Percentiles rank a stretch among this genome's conserved stretches.
phyloP scores from a whole-genome alignment of 2,113 vertebrate genomes.

The Takifugu flavidus region DNA sequence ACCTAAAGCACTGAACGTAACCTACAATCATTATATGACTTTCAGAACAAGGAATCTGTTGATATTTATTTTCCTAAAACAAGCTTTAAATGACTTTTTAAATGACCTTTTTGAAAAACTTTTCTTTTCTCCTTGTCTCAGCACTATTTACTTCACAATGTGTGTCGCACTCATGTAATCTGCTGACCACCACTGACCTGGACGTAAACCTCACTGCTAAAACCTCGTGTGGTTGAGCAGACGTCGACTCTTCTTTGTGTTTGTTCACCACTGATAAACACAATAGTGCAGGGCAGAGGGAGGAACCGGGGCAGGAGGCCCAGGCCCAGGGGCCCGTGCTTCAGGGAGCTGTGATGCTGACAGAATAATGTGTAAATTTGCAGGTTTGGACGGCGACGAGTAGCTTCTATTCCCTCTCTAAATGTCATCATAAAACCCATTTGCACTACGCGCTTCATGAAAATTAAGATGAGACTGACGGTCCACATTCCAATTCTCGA shows the following conservation, averaged over 20 bases:
- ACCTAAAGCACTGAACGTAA: neutral
- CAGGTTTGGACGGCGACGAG: neutral
- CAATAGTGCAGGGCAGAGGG: conserved; percentile 60
- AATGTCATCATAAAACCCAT: conserved; percentile 53
- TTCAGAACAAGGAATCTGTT: no score
- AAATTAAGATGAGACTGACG: conserved; percentile 53
- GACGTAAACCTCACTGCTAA: no score
- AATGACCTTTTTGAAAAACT: neutral
- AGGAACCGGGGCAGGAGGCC: conserved; percentile 63
- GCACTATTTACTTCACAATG: neutral
- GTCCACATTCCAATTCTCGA: conserved; percentile 40
- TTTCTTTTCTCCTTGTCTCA: neutral
- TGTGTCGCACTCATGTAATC: no score
- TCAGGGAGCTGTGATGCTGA: conserved; percentile 52
- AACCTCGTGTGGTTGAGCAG: conserved; percentile 39
- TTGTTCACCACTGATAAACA: conserved; percentile 77
- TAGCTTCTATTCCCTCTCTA: no score
- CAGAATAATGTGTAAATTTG: conserved; percentile 60
- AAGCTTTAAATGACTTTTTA: no score
- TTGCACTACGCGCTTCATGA: conserved; percentile 50
- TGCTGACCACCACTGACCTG: no score
- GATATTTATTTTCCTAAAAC: no score
- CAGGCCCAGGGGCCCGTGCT: conserved; percentile 65
- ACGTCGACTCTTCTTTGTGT: conserved; percentile 41
- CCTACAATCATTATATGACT: no score